These are phyloP conservation scores for Ctenopoma kingsleyae DNA, from an alignment of 2,797 vertebrate genomes.

Conservation along the genomic window DNA sequence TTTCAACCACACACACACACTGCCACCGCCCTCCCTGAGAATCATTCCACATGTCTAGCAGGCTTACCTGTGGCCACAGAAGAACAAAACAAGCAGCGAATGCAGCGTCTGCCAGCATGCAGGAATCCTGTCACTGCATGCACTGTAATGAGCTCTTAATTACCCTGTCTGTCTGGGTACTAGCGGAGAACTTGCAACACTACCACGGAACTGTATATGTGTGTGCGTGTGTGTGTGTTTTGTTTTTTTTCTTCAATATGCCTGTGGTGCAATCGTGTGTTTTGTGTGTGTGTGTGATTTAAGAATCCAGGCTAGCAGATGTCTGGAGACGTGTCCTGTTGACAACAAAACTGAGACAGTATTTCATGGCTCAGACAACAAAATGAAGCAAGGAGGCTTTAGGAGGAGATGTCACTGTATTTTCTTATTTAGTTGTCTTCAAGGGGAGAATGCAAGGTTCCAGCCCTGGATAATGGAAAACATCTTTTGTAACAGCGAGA, in stretches of 20 bases:
- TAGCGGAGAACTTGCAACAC: conserved; percentile 72
- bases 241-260: conserved; percentile 56
- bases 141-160: conserved; percentile 86
- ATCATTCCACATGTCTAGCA: conserved; percentile 83
- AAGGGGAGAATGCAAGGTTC: conserved; percentile 38
- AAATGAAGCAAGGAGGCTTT: conserved; percentile 77
- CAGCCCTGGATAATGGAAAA: conserved; percentile 66
- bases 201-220: conserved; percentile 47
- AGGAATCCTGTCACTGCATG: conserved; percentile 84
- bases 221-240: conserved; percentile 35
- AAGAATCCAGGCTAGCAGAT: conserved; percentile 62
- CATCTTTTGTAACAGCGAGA: conserved; percentile 77
- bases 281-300: conserved; percentile 37
- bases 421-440: conserved; percentile 60
- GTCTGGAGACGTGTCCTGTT: conserved; percentile 70
- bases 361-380: conserved; percentile 73
- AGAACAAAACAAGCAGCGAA: conserved; percentile 80
- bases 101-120: conserved; percentile 73
- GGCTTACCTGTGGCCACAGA: conserved; percentile 81
- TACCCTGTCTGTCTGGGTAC: conserved; percentile 83
- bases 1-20: conserved; percentile 56
- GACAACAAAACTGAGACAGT: conserved; percentile 74
- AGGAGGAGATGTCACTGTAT: conserved; percentile 65
- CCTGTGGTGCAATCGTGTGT: conserved; percentile 56
- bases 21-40: conserved; percentile 66